phyloP scores from a whole-genome alignment of 2,797 vertebrate genomes.

The Chrosomus eos region DNA sequence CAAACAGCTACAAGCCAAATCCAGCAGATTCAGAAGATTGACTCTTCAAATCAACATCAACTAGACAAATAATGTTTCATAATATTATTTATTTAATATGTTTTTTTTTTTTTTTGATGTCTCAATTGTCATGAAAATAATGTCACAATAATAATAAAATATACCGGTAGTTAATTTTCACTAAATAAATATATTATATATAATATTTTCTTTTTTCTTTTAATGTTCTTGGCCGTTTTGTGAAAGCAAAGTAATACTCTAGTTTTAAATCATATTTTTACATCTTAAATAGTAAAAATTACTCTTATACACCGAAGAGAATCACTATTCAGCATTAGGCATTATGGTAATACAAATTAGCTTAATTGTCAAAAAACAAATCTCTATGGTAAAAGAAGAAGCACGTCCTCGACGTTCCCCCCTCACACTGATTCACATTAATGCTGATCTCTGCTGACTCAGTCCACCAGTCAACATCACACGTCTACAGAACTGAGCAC shows the following conservation, averaged over 20 bases:
- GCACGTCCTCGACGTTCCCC: neutral
- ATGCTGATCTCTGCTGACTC: constrained; percentile 26
- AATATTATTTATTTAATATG: no score
- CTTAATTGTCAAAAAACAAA: neutral
- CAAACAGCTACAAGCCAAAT: neutral
- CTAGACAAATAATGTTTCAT: no score
- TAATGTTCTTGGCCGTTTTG: no score
- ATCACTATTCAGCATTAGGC: neutral
- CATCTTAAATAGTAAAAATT: neutral
- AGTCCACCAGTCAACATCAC: neutral
- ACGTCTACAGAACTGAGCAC: neutral
- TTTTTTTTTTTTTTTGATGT: no score
- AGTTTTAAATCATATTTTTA: neutral
- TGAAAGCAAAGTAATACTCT: no score
- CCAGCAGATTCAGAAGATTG: neutral
- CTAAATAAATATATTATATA: no score
- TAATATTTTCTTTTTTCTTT: no score
- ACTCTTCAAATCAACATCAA: neutral
- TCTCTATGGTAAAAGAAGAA: no score
- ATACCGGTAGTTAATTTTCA: no score
- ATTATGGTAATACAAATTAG: neutral
- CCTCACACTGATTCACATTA: neutral
- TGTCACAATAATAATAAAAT: no score
- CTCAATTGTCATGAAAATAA: no score
- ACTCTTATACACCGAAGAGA: no score